phyloP scores from a whole-genome alignment of 2,888 invertebrate genomes.

The Bugula neritina region DNA sequence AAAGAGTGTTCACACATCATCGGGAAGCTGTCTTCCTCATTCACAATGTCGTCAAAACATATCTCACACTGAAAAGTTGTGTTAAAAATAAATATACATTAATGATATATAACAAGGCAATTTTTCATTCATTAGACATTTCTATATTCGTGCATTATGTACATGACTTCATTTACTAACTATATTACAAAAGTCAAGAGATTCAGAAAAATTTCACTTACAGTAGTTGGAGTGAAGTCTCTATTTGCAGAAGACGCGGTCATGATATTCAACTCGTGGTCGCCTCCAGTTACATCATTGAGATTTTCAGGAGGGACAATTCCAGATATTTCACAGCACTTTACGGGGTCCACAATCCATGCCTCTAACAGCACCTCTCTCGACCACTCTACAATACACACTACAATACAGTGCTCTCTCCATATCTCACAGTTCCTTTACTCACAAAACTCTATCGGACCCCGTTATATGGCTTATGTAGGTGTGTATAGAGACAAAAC shows the following conservation, averaged over 20 bases:
- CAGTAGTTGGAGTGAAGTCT: slow-evolving; percentile 7
- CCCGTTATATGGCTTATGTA: too few relatives aligned
- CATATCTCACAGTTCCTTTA: too few relatives aligned
- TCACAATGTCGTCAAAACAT: slow-evolving; percentile 57
- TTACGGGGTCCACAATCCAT: slow-evolving; percentile 64
- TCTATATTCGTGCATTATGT: too few relatives aligned
- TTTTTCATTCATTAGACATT: too few relatives aligned
- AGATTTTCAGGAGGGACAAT: slow-evolving; percentile 60
- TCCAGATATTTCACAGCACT: slow-evolving; percentile 64
- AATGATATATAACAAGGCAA: too few relatives aligned
- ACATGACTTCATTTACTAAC: too few relatives aligned
- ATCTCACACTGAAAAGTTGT: slow-evolving; percentile 63
- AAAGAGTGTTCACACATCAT: slow-evolving; percentile 64
- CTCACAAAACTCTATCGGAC: background rate
- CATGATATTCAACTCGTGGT: slow-evolving; percentile 17
- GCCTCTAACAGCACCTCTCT: slow-evolving; percentile 62
- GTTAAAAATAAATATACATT: too few relatives aligned
- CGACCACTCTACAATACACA: slow-evolving; percentile 61
- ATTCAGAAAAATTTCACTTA: too few relatives aligned
- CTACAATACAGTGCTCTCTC: too few relatives aligned
- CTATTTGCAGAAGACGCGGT: background rate
- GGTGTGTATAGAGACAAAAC: too few relatives aligned
- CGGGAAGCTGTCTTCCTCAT: slow-evolving; percentile 57
- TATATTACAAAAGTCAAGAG: too few relatives aligned
- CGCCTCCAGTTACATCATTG: slow-evolving; percentile 34